Conservation (phyloP, 1,140 invertebrate genomes). For the Hylaeus volcanicus region DNA sequence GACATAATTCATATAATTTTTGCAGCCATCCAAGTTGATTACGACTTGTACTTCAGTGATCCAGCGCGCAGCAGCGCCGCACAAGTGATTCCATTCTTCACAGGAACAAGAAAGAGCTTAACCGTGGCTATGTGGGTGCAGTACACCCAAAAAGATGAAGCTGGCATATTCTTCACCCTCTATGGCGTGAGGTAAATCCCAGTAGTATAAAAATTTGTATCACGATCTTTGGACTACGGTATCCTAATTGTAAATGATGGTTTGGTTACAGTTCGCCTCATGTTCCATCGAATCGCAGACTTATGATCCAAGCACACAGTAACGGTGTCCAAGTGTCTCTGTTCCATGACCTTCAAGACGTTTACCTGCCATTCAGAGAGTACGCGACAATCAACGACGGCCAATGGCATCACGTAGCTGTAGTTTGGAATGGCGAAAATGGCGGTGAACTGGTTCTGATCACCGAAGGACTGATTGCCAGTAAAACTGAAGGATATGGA, state of each 20-base stretch:
- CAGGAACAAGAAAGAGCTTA: conserved; percentile 87
- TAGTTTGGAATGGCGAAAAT: conserved; percentile 94
- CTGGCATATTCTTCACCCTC: conserved; percentile 95
- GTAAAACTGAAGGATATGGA: conserved; percentile 92
- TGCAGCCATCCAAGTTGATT: conserved; percentile 95
- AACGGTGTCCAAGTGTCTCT: conserved; percentile 94
- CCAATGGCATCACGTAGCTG: conserved; percentile 97
- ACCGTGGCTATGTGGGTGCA: conserved; percentile 98
- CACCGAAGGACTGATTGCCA: conserved; percentile 95
- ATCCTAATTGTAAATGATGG: background rate
- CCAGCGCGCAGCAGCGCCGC: conserved; percentile 92
- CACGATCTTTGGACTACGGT: background rate
- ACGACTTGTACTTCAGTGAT: conserved; percentile 97
- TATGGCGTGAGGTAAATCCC: conserved; percentile 89
- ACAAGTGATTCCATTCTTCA: conserved; percentile 93
- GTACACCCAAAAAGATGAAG: conserved; percentile 93
- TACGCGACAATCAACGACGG: conserved; percentile 97
- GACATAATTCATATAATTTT: conserved; percentile 39
- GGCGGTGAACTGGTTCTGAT: conserved; percentile 92
- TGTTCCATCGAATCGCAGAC: conserved; percentile 88
- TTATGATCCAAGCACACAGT: conserved; percentile 93
- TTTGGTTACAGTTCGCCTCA: conserved; percentile 85
- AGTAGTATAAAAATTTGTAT: background rate
- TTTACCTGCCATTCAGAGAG: conserved; percentile 94
- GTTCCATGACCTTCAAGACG: conserved; percentile 92